Evolutionary conservation across 2,888 invertebrate species (phyloP), one percentile per base, ranked within the genome.

Genomic region (Pegoplata infirma): DNA sequence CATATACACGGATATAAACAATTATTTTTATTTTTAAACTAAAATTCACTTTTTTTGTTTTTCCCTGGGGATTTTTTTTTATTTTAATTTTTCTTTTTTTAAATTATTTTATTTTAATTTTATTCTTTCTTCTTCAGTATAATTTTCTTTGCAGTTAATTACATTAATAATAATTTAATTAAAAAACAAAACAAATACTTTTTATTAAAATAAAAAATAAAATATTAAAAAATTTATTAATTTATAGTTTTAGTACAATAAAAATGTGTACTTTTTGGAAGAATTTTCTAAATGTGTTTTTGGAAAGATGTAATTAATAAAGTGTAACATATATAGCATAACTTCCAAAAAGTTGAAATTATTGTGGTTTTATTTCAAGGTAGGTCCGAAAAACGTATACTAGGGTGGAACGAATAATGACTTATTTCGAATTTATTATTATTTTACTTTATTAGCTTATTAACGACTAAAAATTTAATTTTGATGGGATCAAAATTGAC

Each of bases 91-190:
- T 51, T 32, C 25, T 46, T 55, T 40, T 59, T 68, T 55, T 66
- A 59, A 55, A 58, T 68, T 58, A 49, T 36, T 67, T 14, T 55
- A 67, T 17, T 63, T 63, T 49, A 63, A 79, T 66, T 66, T 59
- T 58, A 14, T 16, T 46, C 47, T 14, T 16, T 16, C 25, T 49
- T 72, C 25, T 44, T 66, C 68, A 69, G 67, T 79, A 71, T 71
- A 75, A 51, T 58, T 63, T 61, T 72, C 36, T 75, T 74, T 66
- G 61, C 79, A 79, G 75, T 75, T 79, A 71, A 71, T 75, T 79
- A 79, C 74, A 79, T 74, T 74, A 69, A 78, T 78, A 68, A 77
- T 78, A 78, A 78, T 77, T 63, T 74, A 74, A 74, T 76, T 75
- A 72, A 46, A 14, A 21, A 19, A 63, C 49, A 14, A 21, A 19